Evolutionary conservation across 2,888 invertebrate species (phyloP).

Genomic region (Pyrrhia umbra): DNA sequence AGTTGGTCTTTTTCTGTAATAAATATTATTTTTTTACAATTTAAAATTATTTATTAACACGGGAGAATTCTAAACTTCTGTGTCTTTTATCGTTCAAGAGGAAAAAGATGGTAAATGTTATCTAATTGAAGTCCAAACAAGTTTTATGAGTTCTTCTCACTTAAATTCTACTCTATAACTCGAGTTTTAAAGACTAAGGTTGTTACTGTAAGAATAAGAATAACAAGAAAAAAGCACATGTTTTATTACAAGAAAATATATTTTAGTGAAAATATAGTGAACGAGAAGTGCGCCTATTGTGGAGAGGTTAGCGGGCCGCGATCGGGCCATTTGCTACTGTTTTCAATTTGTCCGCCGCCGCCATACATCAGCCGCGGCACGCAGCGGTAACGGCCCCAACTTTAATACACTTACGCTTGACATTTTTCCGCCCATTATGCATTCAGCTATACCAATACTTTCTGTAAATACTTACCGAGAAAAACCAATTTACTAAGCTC

Average conservation of each 20-base stretch:
- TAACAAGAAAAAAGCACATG: background rate
- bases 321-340: constrained; percentile 86
- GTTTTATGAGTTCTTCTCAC: too few species aligned
- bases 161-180: too few species aligned
- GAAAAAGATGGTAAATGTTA: too few species aligned
- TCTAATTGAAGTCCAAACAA: too few species aligned
- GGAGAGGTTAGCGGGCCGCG: constrained; percentile 69
- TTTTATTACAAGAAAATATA: background rate
- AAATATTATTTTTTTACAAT: too few species aligned
- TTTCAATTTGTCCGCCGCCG: constrained; percentile 84
- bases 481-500: constrained; percentile 69
- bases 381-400: constrained; percentile 78
- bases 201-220: too few species aligned
- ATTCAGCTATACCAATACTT: constrained; percentile 82
- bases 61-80: too few species aligned
- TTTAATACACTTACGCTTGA: constrained; percentile 87
- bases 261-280: constrained; percentile 24
- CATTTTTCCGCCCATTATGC: constrained; percentile 87
- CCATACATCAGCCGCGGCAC: constrained; percentile 85
- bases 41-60: too few species aligned
- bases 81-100: too few species aligned
- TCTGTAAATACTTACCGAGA: constrained; percentile 76
- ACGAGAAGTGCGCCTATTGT: constrained; percentile 67
- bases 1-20: background rate
- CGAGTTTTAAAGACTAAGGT: too few species aligned